A percentile compares a stretch with the other conserved stretches of the same genome.
phyloP scores from a whole-genome alignment of 2,888 invertebrate genomes.

The Carpatolechia fugitivella region DNA sequence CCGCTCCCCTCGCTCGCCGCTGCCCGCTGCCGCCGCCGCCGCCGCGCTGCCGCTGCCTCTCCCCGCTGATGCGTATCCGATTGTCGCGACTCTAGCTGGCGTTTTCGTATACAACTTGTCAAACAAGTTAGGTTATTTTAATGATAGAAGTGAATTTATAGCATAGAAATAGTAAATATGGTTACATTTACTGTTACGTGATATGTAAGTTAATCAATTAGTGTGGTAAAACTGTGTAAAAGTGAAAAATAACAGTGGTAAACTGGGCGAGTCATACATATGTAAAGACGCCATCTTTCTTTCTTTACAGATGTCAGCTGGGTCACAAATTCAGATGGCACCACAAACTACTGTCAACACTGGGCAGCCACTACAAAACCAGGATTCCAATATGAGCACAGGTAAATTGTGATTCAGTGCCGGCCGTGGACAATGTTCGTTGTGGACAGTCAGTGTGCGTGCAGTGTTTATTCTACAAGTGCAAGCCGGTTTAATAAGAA shows the following conservation, averaged over 20 bases:
- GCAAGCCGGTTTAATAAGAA: conserved; percentile 45
- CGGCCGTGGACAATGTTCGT: conserved; percentile 39
- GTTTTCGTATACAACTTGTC: conserved; percentile 74
- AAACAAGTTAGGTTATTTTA: conserved; percentile 76
- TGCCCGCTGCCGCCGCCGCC: conserved; percentile 38
- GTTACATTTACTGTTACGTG: conserved; percentile 41
- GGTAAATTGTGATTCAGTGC: conserved; percentile 81
- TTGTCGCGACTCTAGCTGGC: conserved; percentile 71
- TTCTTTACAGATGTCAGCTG: conserved; percentile 95
- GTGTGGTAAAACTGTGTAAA: conserved; percentile 33
- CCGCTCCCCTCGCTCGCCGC: conserved; percentile 62
- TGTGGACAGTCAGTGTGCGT: conserved; percentile 59
- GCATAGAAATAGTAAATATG: conserved; percentile 40
- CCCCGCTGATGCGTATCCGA: conserved; percentile 78
- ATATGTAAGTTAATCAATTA: conserved; percentile 44
- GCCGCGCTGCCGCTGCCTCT: conserved; percentile 53
- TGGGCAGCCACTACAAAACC: conserved; percentile 91
- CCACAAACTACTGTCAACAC: conserved; percentile 94
- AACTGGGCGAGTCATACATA: conserved; percentile 73
- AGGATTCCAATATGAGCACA: conserved; percentile 99
- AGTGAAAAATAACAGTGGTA: neutral
- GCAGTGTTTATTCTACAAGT: conserved; percentile 55
- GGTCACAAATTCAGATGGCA: conserved; percentile 98
- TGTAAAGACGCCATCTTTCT: conserved; percentile 80
- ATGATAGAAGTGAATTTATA: conserved; percentile 48